Percentiles rank a stretch among this genome's conserved stretches.
Conservation (phyloP, 2,113 vertebrate genomes). For the Sylvietta virens region DNA sequence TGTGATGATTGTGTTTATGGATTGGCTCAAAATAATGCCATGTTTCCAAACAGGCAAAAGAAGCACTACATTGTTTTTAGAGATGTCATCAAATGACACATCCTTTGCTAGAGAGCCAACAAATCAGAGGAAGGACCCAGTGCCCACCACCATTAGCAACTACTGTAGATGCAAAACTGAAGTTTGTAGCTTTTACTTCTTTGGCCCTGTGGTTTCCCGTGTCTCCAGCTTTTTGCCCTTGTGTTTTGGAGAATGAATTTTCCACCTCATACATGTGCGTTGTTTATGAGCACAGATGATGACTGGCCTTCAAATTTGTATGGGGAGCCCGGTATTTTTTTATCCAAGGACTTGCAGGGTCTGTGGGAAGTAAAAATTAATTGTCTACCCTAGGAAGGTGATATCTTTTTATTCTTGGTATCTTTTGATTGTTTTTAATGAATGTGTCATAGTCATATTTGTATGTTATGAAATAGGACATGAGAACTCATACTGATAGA, state of each 20-base stretch:
- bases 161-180: not conserved
- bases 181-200: not conserved
- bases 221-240: not conserved
- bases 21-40: not conserved
- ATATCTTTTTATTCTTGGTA: not conserved
- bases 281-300: not conserved
- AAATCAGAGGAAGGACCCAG: not conserved
- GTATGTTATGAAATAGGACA: not conserved
- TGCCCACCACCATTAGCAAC: not conserved
- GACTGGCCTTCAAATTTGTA: not conserved
- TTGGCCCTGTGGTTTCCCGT: not conserved
- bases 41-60: not conserved
- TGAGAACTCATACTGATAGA: slow-evolving; percentile 26
- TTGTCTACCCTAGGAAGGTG: not conserved
- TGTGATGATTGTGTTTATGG: not conserved
- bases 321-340: not conserved
- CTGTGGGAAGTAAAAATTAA: not conserved
- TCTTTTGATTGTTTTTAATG: not conserved
- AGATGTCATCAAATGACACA: not conserved
- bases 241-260: not conserved
- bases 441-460: not conserved
- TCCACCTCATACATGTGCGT: not conserved
- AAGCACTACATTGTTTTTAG: not conserved
- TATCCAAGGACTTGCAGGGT: not conserved
- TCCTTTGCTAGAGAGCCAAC: not conserved